Percentiles rank a stretch among this genome's conserved stretches.
phyloP scores from a whole-genome alignment of 2,113 vertebrate species.

The Drymodes brunneopygia region DNA sequence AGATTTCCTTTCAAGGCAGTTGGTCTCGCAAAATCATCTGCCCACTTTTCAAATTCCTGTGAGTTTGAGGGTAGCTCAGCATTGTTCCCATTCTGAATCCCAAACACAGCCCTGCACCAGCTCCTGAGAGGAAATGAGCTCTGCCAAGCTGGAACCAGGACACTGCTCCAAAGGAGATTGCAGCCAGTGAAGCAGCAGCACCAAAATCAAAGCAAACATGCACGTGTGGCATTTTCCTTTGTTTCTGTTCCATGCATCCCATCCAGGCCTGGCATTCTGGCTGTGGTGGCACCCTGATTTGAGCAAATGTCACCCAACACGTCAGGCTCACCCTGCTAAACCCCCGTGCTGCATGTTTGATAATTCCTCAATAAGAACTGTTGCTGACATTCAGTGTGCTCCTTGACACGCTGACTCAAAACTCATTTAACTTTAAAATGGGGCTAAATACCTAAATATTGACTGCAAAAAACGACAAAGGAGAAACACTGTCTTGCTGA shows the following conservation, averaged over 20 bases:
- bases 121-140: background rate
- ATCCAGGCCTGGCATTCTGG: background rate
- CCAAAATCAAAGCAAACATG: background rate
- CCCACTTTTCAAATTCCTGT: background rate
- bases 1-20: background rate
- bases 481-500: background rate
- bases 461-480: background rate
- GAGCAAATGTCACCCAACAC: background rate
- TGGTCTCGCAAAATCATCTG: background rate
- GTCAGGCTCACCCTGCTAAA: background rate
- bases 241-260: background rate
- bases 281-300: background rate
- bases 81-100: background rate
- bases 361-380: background rate
- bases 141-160: background rate
- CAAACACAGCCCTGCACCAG: background rate
- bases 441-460: background rate
- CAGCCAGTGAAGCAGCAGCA: background rate
- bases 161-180: background rate
- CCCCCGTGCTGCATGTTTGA: background rate
- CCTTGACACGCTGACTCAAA: background rate
- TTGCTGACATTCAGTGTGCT: background rate
- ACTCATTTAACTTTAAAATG: background rate
- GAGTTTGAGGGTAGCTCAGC: background rate
- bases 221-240: background rate